Base-by-base conservation (phyloP, 2,888 invertebrate genomes). In the Rotaria sp. region DNA sequence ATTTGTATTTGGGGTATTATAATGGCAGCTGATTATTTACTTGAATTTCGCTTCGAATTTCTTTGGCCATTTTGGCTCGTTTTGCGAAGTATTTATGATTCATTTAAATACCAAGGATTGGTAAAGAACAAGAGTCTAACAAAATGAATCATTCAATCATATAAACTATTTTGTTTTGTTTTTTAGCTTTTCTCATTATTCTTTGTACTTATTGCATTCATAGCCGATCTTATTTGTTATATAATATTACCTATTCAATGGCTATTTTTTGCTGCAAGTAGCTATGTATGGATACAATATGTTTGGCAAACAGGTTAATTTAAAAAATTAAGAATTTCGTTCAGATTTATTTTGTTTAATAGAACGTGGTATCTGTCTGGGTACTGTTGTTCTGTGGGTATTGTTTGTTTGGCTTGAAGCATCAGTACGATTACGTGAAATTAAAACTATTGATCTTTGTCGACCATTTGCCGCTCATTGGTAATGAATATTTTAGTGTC, bases 21-120 rank as follows among this genome's bases (percentile, higher is more conserved):
- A 89, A 94, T 97, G 91, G 93, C 96, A 92, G 96, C 96, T 89
- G 97, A 97, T 92, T 96, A 96, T 93, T 94, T 97, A 93, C 93
- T 97, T 92, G 97, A 97, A 93, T 97, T 98, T 93, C 95, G 98
- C 90, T 96, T 98, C 93, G 98, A 98, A 93, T 96, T 97, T 93
- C 94, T 98, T 91, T 98, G 97, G 96, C 97, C 98, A 86, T 96
- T 97, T 92, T 97, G 97, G 95, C 94, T 98, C 90, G 94, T 98
- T 90, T 93, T 97, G 89, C 94, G 96, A 92, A 96, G 96, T 91
- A 95, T 97, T 89, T 96, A 96, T 92, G 97, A 97, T 92, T 96
- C 97, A 89, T 97, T 96, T 92, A 96, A 96, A 93, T 97, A 96
- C 93, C 97, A 97, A 93, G 97, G 97, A 92, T 93, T 97, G 93